Base-by-base conservation (phyloP, 2,113 vertebrate species). In the Thalassoma bifasciatum region DNA sequence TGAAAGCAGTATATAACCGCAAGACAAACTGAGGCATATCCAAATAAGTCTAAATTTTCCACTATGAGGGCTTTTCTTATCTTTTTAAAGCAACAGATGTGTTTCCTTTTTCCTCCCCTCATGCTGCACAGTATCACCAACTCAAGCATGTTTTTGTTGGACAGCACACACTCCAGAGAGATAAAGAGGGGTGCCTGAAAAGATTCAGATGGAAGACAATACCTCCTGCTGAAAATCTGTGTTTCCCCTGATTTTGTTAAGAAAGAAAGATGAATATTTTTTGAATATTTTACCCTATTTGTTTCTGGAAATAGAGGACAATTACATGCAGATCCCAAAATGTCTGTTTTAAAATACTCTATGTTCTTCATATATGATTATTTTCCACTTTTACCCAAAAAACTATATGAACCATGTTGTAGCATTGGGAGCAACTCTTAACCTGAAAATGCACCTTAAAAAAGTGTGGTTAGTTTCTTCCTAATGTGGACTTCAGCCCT, bases 101-200 rank as follows among this genome's bases (percentile, higher is more conserved):
- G 57, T 91, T 86, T 86, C 24, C 72, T 81, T 84, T 60, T 26
- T 81, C 66, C 53, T 81, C 63, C 53, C 78, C 59, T 80, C 54
- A 65, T 19, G 24, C 62, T 75, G 37, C 63, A 26, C 72, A 83
- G 71, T 52, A 75, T 85, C 77, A 69, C 37, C 77, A 81, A 24
- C 49, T 64, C 69, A 69, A 72, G 75, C 6, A 17, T 91, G 85
- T 91, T 91, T 79, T 83, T 72, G 46, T 88, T 91, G 89, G 89
- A 83, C 75, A 68, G 56, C 46, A 51, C 44, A 59, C 68, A 70
- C 54, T 58, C 60, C 52, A 74, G 57, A 80, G 66, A 70, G 58
- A 81, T 75, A 75, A 17, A 23, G 34, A 61, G 16, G 12, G 16
- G 12, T 50, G 59, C 50, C 70, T 72, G 37, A 59, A 66, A 78